These are phyloP conservation scores for Spea bombifrons DNA, from an alignment of 2,113 vertebrate species.

Conservation along the genomic window DNA sequence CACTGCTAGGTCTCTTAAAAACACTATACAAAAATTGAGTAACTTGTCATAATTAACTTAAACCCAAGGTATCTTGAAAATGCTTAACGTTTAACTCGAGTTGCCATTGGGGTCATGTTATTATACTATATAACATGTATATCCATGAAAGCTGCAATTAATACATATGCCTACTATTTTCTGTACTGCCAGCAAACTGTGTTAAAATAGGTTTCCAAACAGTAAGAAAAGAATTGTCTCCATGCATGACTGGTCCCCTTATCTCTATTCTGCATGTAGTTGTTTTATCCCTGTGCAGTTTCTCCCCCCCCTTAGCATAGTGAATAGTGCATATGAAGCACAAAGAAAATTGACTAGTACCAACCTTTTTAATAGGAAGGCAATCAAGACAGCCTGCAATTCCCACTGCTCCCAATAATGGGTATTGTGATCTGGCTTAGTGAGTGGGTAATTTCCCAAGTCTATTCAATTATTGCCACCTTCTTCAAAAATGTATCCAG, in stretches of 20 bases:
- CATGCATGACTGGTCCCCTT: constrained; percentile 20
- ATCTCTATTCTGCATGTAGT: constrained; percentile 49
- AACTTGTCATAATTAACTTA: too few relatives aligned
- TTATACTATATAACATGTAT: too few relatives aligned
- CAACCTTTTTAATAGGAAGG: constrained; percentile 55
- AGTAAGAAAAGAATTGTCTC: too few relatives aligned
- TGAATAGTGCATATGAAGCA: constrained; percentile 49
- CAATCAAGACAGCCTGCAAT: constrained; percentile 55
- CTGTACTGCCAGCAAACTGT: too few relatives aligned
- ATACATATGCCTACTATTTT: too few relatives aligned
- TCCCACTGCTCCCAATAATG: not conserved
- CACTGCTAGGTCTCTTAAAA: too few relatives aligned
- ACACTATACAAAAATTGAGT: too few relatives aligned
- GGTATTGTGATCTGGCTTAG: not conserved
- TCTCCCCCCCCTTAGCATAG: constrained; percentile 5
- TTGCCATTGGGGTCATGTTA: too few relatives aligned
- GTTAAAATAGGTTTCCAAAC: too few relatives aligned
- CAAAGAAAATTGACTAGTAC: constrained; percentile 54
- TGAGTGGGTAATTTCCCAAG: constrained; percentile 6
- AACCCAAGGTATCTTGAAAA: too few relatives aligned
- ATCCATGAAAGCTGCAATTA: too few relatives aligned
- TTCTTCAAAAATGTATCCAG: constrained; percentile 27
- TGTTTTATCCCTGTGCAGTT: constrained; percentile 26
- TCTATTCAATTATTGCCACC: constrained; percentile 21
- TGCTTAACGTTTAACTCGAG: too few relatives aligned